phyloP scores from a whole-genome alignment of 92 coral and sea anemone species.

The Paramuricea clavata region DNA sequence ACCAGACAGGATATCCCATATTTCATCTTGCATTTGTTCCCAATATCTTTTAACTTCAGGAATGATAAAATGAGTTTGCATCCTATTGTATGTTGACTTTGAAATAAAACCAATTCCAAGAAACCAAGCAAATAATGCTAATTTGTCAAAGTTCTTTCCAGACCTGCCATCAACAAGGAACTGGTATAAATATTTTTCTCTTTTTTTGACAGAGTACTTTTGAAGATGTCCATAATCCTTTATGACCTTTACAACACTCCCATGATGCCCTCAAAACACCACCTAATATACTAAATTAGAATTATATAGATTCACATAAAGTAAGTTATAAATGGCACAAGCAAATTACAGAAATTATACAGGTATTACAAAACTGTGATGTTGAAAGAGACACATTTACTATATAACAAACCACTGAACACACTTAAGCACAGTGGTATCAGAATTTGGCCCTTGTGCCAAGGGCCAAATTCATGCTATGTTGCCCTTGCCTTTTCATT shows the following conservation, averaged over 20 bases:
- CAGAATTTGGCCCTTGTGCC: no score
- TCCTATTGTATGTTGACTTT: slow-evolving; percentile 24
- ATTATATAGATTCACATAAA: no score
- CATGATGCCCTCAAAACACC: slow-evolving; percentile 15
- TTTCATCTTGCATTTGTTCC: slow-evolving; percentile 38
- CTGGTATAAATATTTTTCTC: slow-evolving; percentile 27
- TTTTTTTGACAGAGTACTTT: no score
- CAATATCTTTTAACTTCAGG: slow-evolving; percentile 53
- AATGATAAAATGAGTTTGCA: slow-evolving; percentile 37
- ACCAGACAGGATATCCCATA: slow-evolving; percentile 50
- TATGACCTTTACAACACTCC: slow-evolving; percentile 54
- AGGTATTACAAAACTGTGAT: no score
- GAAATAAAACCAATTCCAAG: slow-evolving; percentile 45
- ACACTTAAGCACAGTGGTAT: no score
- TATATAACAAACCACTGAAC: no score
- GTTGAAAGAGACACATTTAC: no score
- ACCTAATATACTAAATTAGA: no score
- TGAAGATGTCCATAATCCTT: slow-evolving; percentile 55
- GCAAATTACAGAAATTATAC: no score
- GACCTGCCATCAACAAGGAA: slow-evolving; percentile 51
- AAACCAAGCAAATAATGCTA: slow-evolving; percentile 26
- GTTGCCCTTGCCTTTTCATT: no score
- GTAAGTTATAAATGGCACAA: no score
- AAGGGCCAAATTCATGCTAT: no score
- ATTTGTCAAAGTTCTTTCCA: slow-evolving; percentile 59